These are phyloP conservation scores for Silurus meridionalis DNA, from an alignment of 2,113 vertebrate genomes.

Conservation along the genomic window DNA sequence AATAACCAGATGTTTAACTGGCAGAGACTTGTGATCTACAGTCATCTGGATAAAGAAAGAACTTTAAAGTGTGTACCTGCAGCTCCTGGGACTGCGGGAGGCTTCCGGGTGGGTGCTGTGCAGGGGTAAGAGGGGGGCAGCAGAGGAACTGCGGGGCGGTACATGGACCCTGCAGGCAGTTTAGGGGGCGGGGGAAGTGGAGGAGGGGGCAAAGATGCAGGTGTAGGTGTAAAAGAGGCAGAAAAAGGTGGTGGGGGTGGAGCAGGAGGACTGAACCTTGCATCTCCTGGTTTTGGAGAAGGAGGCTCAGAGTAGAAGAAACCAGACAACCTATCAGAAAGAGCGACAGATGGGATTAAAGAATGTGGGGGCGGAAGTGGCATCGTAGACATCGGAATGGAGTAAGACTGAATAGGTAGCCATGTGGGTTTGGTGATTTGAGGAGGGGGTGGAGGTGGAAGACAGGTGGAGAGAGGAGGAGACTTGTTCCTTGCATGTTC, in stretches of 20 bases:
- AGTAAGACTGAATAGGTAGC: slow-evolving; percentile 68
- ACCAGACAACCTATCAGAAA: slow-evolving; percentile 66
- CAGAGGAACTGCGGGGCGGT: slow-evolving; percentile 67
- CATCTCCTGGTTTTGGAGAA: slow-evolving; percentile 44
- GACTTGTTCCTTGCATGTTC: slow-evolving; percentile 69
- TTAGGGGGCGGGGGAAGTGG: slow-evolving; percentile 73
- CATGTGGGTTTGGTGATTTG: slow-evolving; percentile 70
- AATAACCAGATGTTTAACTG: background rate
- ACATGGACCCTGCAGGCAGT: slow-evolving; percentile 68
- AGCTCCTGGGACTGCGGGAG: slow-evolving; percentile 69
- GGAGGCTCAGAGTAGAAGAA: slow-evolving; percentile 59
- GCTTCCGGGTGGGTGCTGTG: slow-evolving; percentile 71
- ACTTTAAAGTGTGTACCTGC: slow-evolving; percentile 59
- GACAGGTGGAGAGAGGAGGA: slow-evolving; percentile 55
- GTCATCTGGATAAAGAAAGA: background rate
- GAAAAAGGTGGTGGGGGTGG: slow-evolving; percentile 66
- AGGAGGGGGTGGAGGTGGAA: slow-evolving; percentile 62
- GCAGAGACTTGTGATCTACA: no score
- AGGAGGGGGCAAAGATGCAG: slow-evolving; percentile 63
- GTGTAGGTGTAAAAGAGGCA: slow-evolving; percentile 57
- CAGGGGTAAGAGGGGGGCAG: slow-evolving; percentile 75
- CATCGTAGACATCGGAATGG: slow-evolving; percentile 52
- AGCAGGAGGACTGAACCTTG: slow-evolving; percentile 54
- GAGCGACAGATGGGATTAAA: slow-evolving; percentile 56
- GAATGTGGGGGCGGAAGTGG: slow-evolving; percentile 68